Evolutionary conservation across 35 echinoderm and acorn worm species (phyloP), one percentile per base, ranked within the genome.

Genomic region (Stichopus chloronotus): DNA sequence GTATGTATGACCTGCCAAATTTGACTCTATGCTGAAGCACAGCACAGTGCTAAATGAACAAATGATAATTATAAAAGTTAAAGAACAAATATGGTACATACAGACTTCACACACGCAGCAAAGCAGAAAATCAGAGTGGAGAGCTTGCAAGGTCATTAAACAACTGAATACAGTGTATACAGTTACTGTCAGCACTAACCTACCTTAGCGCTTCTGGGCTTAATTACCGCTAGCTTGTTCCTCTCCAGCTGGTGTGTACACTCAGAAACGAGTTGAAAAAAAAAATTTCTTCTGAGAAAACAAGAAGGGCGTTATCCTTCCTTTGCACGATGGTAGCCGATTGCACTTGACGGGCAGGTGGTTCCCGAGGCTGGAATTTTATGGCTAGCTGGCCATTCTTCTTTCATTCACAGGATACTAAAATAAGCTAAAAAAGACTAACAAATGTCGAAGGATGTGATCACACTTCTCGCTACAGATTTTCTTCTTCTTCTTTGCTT

Each of bases 121-220:
- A 43, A 43, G 30, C 30, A 43, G 30, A 43, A 3, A 1, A 43
- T 43, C 30, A 43, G 30, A 0, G 30, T 1, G 30, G 30, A 43
- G 30, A 43, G 30, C 30, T 43, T 43, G 30, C 30, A 43, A 43
- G 30, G 30, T 43, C 30, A 3, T 43, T 43, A 1, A 43, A 43
- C 30, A 43, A 3, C 3, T 43, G 30, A 43, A 43, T 43, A 43
- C 30, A 43, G 30, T 3, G 30, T 43, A 43, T 43, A 43, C 30
- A 43, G 30, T 43, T 43, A 43, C 30, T 43, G 30, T 43, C 30
- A 43, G 30, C 30, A 43, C 30, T 3, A 14, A 74, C 17, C 58
- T 85, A 85, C 82, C 82, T 85, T 85, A 85, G 82, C 82, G 82
- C 21, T 81, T 56, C 82, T 85, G 82, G 82, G 57, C 82, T 16